A percentile compares a stretch with the other conserved stretches of the same genome.
Evolutionary conservation across 2,113 vertebrate species (phyloP).

Genomic region (Bubo blakistoni): DNA sequence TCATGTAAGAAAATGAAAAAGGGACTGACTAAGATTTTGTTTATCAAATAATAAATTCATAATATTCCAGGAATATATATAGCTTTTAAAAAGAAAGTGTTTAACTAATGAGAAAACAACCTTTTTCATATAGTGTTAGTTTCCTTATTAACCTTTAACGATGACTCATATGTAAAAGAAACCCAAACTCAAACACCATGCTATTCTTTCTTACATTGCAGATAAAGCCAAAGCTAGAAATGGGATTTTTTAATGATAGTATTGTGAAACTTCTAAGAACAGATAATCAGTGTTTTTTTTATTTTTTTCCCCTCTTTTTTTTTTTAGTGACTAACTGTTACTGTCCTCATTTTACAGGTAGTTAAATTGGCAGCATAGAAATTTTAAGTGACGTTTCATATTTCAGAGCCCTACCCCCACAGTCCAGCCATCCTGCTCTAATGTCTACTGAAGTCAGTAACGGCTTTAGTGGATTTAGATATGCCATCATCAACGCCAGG

Average conservation of each 20-base stretch:
- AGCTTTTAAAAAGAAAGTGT: background rate
- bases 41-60: constrained; percentile 8
- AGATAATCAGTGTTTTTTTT: rapidly evolving
- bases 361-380: background rate
- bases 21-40: background rate
- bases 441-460: background rate
- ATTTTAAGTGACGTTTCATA: background rate
- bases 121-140: background rate
- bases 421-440: background rate
- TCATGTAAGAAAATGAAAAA: background rate
- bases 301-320: background rate
- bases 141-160: constrained; percentile 32
- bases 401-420: background rate
- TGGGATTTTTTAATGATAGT: background rate
- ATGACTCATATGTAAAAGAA: constrained; percentile 6
- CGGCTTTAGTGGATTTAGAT: background rate
- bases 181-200: background rate
- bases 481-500: background rate
- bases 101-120: constrained; percentile 20
- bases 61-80: background rate
- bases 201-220: background rate
- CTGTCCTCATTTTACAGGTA: background rate
- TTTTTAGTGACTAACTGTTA: background rate
- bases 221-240: background rate
- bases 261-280: background rate